Percentiles rank a stretch among this genome's conserved stretches.
Evolutionary conservation across 2,113 vertebrate genomes (phyloP).

Genomic region (Eudyptes chrysolophus): DNA sequence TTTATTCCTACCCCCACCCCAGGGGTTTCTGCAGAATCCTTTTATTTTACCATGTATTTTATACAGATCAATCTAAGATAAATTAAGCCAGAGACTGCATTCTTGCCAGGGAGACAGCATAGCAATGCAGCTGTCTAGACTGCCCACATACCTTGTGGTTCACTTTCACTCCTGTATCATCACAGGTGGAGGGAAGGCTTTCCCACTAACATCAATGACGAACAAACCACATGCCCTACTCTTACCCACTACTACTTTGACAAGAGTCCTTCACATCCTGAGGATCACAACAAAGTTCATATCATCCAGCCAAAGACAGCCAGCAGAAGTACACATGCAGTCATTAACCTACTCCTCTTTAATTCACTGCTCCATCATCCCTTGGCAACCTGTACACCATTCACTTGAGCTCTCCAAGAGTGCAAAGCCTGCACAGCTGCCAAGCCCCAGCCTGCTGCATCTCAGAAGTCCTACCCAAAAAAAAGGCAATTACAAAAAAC

Average conservation of each 20-base stretch:
- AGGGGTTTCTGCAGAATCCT: background rate
- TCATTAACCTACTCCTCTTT: background rate
- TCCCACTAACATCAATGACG: fast-evolving
- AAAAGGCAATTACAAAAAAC: background rate
- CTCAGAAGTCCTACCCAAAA: background rate
- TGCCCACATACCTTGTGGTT: background rate
- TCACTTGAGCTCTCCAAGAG: background rate
- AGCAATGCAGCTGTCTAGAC: background rate
- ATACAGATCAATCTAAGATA: background rate
- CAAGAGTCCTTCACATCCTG: background rate
- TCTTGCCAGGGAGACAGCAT: background rate
- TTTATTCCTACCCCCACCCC: background rate
- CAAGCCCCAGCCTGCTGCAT: background rate
- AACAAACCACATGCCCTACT: background rate
- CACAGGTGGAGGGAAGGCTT: background rate
- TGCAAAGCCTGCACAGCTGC: background rate
- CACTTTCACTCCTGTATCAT: background rate
- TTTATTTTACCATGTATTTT: background rate
- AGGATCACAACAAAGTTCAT: background rate
- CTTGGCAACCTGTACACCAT: background rate
- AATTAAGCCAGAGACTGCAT: background rate
- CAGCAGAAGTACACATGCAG: background rate
- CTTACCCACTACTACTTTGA: background rate
- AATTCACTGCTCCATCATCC: background rate
- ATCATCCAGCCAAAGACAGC: background rate